Percentiles rank a stretch among this genome's conserved stretches.
These are phyloP conservation scores for Mythimna ferrago DNA, from an alignment of 2,888 invertebrate genomes.

Conservation along the genomic window DNA sequence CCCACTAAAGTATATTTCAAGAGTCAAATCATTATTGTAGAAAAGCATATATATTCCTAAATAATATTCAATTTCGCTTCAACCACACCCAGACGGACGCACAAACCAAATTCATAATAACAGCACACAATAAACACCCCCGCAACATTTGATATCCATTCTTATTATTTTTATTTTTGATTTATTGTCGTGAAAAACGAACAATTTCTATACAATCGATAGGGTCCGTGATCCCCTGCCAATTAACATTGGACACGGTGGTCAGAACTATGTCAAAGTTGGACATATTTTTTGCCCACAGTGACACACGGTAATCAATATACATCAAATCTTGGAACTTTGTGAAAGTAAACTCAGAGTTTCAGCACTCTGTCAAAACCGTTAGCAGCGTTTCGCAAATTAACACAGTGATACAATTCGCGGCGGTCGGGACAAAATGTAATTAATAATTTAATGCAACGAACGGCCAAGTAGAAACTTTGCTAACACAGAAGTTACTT, in stretches of 20 bases:
- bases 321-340: conserved; percentile 54
- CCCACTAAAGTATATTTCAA: not conserved
- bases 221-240: conserved; percentile 86
- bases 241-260: conserved; percentile 89
- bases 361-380: conserved; percentile 50
- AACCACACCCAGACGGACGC: conserved; percentile 56
- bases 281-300: conserved; percentile 80
- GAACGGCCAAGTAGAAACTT: conserved; percentile 78
- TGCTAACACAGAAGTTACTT: conserved; percentile 81
- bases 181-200: conserved; percentile 83
- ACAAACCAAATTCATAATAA: conserved; percentile 71
- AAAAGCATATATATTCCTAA: conserved; percentile 29
- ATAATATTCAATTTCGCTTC: conserved; percentile 45
- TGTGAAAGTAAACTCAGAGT: conserved; percentile 53
- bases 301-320: conserved; percentile 75
- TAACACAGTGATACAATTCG: conserved; percentile 70
- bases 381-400: conserved; percentile 68
- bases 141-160: conserved; percentile 79
- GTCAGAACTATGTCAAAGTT: conserved; percentile 85
- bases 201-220: conserved; percentile 80
- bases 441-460: conserved; percentile 85
- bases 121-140: conserved; percentile 81
- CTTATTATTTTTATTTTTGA: conserved; percentile 86
- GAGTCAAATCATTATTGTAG: not conserved
- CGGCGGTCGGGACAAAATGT: conserved; percentile 67